Conservation (phyloP, 2,888 invertebrate genomes). For the Cosmia trapezina region DNA sequence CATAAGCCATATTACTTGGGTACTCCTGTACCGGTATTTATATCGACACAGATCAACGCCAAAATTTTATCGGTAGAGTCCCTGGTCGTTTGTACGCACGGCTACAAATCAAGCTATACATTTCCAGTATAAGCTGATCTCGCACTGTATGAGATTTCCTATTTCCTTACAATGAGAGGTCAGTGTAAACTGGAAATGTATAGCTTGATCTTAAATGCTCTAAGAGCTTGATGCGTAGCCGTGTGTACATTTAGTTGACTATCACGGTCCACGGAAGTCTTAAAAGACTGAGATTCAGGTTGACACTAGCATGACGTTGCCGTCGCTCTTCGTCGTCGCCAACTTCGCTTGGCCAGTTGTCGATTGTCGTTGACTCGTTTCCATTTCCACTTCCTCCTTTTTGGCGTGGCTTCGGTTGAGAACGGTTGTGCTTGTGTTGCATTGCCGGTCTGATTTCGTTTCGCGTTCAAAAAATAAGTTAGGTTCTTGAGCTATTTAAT, state of each 20-base stretch:
- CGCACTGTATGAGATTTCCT: too few relatives aligned
- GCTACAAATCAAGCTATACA: too few relatives aligned
- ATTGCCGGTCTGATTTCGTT: constrained; percentile 23
- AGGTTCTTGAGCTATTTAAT: not conserved
- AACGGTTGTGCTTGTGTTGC: constrained; percentile 67
- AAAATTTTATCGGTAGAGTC: too few relatives aligned
- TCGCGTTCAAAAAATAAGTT: constrained; percentile 61
- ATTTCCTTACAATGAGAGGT: too few relatives aligned
- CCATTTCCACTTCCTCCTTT: constrained; percentile 76
- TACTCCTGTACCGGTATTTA: too few relatives aligned
- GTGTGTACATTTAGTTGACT: not conserved
- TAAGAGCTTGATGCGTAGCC: too few relatives aligned
- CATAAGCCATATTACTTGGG: too few relatives aligned
- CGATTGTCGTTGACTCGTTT: constrained; percentile 44
- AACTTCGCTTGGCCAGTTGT: not conserved
- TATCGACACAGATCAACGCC: too few relatives aligned
- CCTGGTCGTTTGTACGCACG: too few relatives aligned
- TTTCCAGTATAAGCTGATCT: too few relatives aligned
- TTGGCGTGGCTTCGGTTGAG: constrained; percentile 82
- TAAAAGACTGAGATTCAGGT: constrained; percentile 39
- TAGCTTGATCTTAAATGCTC: too few relatives aligned
- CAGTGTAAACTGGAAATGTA: too few relatives aligned
- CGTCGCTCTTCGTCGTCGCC: not conserved
- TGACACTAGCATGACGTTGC: constrained; percentile 7
- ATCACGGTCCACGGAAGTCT: not conserved